Evolutionary conservation across 2,797 vertebrate genomes (phyloP).

Genomic region (Hippopotamyrus pictus): DNA sequence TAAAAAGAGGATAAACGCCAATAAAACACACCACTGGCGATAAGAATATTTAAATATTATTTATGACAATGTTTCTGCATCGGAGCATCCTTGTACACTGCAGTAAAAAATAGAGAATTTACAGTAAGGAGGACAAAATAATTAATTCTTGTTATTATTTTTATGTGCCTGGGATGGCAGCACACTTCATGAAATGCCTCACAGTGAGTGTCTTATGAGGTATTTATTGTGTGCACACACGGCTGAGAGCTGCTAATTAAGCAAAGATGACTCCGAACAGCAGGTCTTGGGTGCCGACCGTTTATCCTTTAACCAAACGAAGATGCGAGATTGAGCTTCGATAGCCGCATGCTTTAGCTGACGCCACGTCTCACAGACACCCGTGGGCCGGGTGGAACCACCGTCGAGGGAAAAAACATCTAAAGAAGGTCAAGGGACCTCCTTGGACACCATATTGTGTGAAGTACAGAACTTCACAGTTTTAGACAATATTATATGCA

Average conservation of each 20-base stretch:
- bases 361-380: constrained; percentile 20
- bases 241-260: constrained; percentile 63
- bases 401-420: neutral
- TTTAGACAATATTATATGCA: neutral
- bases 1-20: neutral
- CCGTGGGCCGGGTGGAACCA: neutral
- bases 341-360: constrained; percentile 26
- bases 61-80: neutral
- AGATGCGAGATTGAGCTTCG: constrained; percentile 29
- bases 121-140: constrained; percentile 20
- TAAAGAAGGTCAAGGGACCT: neutral
- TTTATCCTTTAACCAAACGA: constrained; percentile 41
- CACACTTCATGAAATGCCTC: constrained; percentile 44
- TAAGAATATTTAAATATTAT: neutral
- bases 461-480: neutral
- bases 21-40: neutral
- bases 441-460: neutral
- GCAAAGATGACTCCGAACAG: constrained; percentile 51
- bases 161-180: constrained; percentile 40
- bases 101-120: neutral
- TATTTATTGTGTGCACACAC: constrained; percentile 40
- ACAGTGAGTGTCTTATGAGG: constrained; percentile 39
- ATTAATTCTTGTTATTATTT: constrained; percentile 15
- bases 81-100: neutral
- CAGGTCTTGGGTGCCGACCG: constrained; percentile 39